These are phyloP conservation scores for Tetrax tetrax DNA, from an alignment of 2,113 vertebrate species.

Conservation along the genomic window DNA sequence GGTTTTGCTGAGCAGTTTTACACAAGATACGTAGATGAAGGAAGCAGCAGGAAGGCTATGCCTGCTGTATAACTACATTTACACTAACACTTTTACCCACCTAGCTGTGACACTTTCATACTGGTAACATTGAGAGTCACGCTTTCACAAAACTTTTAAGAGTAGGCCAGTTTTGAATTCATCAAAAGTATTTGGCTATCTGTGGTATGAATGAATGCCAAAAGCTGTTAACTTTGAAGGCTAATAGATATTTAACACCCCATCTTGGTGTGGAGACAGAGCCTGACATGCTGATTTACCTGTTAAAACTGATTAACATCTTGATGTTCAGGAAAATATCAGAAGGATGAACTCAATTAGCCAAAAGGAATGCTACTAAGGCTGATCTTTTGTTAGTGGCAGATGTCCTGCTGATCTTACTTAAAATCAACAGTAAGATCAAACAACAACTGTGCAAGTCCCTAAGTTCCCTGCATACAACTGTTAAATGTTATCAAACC, in stretches of 20 bases:
- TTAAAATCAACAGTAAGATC: constrained; percentile 20
- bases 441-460: not conserved
- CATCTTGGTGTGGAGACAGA: constrained; percentile 10
- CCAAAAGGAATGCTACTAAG: constrained; percentile 36
- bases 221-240: constrained; percentile 61
- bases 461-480: not conserved
- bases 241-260: constrained; percentile 51
- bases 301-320: constrained; percentile 45
- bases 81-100: not conserved
- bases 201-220: constrained; percentile 50
- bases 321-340: constrained; percentile 28
- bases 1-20: not conserved
- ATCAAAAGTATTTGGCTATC: not conserved
- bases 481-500: not conserved
- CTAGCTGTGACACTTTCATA: not conserved
- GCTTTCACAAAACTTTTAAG: not conserved
- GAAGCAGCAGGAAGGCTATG: not conserved
- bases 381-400: constrained; percentile 28
- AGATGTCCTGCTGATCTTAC: constrained; percentile 1
- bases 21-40: not conserved
- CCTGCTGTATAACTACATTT: not conserved
- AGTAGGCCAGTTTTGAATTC: not conserved
- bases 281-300: constrained; percentile 65
- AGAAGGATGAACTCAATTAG: constrained; percentile 46
- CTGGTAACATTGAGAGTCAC: not conserved